Percentiles rank a stretch among this genome's conserved stretches.
Conservation (phyloP, 1,140 invertebrate genomes). For the Reticulitermes speratus region DNA sequence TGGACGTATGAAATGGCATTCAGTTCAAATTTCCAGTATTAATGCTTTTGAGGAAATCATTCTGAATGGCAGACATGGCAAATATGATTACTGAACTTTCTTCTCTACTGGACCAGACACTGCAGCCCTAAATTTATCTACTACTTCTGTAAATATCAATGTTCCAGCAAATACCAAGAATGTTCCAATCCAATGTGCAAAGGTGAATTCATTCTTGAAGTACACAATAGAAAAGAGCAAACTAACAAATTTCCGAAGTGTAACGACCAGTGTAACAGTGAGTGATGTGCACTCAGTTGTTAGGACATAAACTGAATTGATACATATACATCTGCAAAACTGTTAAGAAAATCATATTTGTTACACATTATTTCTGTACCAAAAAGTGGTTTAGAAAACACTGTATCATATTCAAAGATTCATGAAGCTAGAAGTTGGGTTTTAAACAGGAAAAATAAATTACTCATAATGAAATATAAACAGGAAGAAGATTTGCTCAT, state of each 20-base stretch:
- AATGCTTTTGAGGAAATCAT: too few species aligned
- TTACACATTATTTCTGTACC: too few species aligned
- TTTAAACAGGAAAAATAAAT: background rate
- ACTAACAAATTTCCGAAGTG: constrained; percentile 92
- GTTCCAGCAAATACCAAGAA: constrained; percentile 90
- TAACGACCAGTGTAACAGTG: constrained; percentile 94
- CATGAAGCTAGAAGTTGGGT: background rate
- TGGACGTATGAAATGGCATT: too few species aligned
- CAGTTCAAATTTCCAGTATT: too few species aligned
- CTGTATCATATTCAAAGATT: background rate
- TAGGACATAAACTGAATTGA: constrained; percentile 89
- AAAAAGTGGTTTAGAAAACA: background rate
- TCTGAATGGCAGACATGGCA: too few species aligned
- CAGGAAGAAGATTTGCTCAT: background rate
- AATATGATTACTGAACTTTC: constrained; percentile 4
- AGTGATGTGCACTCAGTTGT: constrained; percentile 92
- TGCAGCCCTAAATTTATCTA: constrained; percentile 20
- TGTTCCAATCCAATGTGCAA: constrained; percentile 91
- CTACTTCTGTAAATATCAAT: constrained; percentile 82
- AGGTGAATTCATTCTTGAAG: constrained; percentile 92
- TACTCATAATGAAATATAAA: background rate
- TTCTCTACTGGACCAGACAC: background rate
- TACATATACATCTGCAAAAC: constrained; percentile 74
- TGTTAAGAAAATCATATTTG: constrained; percentile 32
- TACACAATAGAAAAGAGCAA: constrained; percentile 94